Percentiles rank a stretch among this genome's conserved stretches.
Conservation (phyloP, 2,888 invertebrate genomes). For the Apodemia duryi region DNA sequence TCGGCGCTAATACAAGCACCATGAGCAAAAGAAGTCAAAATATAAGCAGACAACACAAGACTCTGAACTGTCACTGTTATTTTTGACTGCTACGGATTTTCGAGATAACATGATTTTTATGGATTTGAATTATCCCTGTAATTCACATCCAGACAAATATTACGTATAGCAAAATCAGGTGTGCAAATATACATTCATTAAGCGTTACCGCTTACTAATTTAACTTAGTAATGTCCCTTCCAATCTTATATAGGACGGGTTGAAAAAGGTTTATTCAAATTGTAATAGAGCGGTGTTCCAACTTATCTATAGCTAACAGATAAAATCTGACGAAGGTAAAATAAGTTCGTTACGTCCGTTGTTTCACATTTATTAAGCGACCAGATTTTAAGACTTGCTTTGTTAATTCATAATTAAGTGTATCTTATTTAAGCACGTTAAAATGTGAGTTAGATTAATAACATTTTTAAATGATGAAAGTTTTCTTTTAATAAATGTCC, state of each 20-base stretch:
- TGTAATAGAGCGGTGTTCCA: not conserved
- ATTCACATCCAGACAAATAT: too few species aligned
- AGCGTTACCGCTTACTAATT: not conserved
- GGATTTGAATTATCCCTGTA: too few species aligned
- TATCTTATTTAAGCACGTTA: not conserved
- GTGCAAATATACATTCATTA: not conserved
- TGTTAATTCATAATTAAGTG: not conserved
- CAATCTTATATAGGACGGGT: constrained; percentile 5
- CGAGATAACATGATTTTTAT: too few species aligned
- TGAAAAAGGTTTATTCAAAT: constrained; percentile 7
- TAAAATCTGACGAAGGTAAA: constrained; percentile 13
- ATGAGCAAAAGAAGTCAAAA: too few species aligned
- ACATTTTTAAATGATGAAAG: too few species aligned
- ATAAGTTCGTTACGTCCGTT: not conserved
- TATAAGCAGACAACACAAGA: too few species aligned
- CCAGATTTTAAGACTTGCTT: not conserved
- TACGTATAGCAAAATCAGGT: too few species aligned
- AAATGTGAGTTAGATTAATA: too few species aligned
- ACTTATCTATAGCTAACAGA: constrained; percentile 10
- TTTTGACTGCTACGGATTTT: too few species aligned
- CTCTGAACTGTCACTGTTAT: too few species aligned
- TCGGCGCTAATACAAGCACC: too few species aligned
- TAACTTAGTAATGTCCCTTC: not conserved
- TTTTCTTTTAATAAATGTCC: too few species aligned
- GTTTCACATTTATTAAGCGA: constrained; percentile 2